These are phyloP conservation scores for Keiferia lycopersicella DNA, from an alignment of 2,888 invertebrate genomes.

Conservation along the genomic window DNA sequence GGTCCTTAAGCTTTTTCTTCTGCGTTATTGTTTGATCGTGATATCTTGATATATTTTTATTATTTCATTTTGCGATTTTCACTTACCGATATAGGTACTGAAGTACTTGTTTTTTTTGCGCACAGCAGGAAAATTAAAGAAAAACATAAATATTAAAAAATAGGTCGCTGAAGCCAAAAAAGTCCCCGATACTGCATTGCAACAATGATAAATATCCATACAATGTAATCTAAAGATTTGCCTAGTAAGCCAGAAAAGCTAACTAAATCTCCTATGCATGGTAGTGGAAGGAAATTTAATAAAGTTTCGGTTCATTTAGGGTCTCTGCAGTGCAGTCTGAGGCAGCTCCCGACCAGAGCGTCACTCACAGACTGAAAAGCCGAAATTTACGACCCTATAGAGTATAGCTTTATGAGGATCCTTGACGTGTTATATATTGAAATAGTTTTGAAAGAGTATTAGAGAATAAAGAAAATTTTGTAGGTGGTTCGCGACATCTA, in stretches of 20 bases:
- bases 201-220: not conserved
- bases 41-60: not conserved
- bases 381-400: constrained; percentile 17
- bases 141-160: not conserved
- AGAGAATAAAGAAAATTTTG: not conserved
- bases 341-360: not conserved
- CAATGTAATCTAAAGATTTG: not conserved
- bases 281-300: constrained; percentile 8
- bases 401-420: constrained; percentile 15
- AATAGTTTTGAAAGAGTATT: not conserved
- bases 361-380: constrained; percentile 15
- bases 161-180: not conserved
- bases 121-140: not conserved
- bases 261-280: constrained; percentile 4
- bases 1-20: not conserved
- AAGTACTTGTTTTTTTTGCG: no score
- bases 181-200: not conserved
- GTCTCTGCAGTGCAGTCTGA: constrained; percentile 13
- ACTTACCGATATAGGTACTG: no score
- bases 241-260: not conserved
- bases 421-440: constrained; percentile 2
- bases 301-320: constrained; percentile 18
- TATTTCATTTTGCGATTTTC: not conserved
- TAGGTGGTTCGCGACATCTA: not conserved
- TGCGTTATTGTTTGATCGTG: not conserved